Percentiles rank a stretch among this genome's conserved stretches.
Conservation (phyloP, 30 jellyfish, hydroid and myxozoan species). For the Pelagia noctiluca region DNA sequence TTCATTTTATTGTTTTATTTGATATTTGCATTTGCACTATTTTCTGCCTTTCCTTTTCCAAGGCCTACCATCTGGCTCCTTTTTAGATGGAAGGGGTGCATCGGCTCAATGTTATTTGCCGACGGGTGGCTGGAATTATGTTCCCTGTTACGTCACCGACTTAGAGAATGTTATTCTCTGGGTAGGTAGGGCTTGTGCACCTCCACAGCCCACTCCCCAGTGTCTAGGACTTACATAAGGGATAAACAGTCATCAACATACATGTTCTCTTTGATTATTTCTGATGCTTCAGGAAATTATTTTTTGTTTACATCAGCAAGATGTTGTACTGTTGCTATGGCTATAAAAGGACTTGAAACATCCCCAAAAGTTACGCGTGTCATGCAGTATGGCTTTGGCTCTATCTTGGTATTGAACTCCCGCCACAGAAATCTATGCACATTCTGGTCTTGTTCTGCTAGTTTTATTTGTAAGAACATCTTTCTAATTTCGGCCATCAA, state of each 20-base stretch:
- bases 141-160: no score
- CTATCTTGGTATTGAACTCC: conserved; percentile 17
- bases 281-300: background rate
- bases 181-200: no score
- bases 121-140: no score
- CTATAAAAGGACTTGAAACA: conserved; percentile 13
- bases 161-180: no score
- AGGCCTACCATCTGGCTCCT: no score
- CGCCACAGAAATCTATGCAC: conserved; percentile 54
- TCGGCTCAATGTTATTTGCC: no score
- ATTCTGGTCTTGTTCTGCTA: conserved; percentile 39
- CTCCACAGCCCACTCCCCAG: no score
- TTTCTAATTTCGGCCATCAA: conserved; percentile 47
- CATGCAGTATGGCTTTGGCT: conserved; percentile 32
- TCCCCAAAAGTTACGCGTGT: conserved; percentile 49
- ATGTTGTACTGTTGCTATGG: conserved; percentile 25
- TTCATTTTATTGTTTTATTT: no score
- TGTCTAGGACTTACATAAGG: no score
- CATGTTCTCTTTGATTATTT: conserved; percentile 26
- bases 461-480: conserved; percentile 33
- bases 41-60: no score
- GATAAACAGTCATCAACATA: conserved; percentile 29
- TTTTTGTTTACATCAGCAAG: conserved; percentile 13
- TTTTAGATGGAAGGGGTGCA: no score
- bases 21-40: no score